Percentiles rank a stretch among this genome's conserved stretches.
phyloP scores from a whole-genome alignment of 2,888 invertebrate species.

The Drosophila recens region DNA sequence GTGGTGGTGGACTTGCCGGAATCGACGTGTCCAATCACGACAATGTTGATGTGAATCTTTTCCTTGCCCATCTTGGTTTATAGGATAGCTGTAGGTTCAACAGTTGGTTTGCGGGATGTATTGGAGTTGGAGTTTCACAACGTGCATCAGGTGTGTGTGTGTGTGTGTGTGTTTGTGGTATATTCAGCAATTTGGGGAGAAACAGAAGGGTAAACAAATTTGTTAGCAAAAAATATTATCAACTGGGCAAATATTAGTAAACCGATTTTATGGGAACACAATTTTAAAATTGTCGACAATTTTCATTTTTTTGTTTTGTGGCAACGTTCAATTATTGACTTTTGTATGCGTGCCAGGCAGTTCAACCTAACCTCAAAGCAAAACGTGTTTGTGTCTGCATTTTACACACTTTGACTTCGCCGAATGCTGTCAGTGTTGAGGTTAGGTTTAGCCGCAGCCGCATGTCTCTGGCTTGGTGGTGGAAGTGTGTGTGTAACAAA shows the following conservation, averaged over 20 bases:
- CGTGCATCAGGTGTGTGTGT: constrained; percentile 53
- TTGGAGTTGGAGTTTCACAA: constrained; percentile 30
- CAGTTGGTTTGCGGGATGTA: constrained; percentile 40
- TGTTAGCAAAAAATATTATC: constrained; percentile 72
- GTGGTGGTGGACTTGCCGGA: constrained; percentile 99
- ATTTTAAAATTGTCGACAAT: neutral
- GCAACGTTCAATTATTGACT: constrained; percentile 25
- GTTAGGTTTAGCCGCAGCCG: constrained; percentile 65
- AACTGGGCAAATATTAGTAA: constrained; percentile 42
- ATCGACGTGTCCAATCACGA: constrained; percentile 99
- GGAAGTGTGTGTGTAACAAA: constrained; percentile 49
- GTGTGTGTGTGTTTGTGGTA: constrained; percentile 49
- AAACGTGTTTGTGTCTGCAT: constrained; percentile 69
- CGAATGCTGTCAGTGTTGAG: constrained; percentile 47
- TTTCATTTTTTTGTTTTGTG: constrained; percentile 17
- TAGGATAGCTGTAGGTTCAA: constrained; percentile 72
- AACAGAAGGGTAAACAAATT: constrained; percentile 74
- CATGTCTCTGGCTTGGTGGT: constrained; percentile 53
- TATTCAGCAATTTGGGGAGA: constrained; percentile 58
- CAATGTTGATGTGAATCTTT: constrained; percentile 99
- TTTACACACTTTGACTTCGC: constrained; percentile 23
- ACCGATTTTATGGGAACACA: neutral
- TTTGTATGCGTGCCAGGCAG: constrained; percentile 47
- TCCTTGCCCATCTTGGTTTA: constrained; percentile 94
- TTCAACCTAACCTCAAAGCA: constrained; percentile 69